Percentiles rank a stretch among this genome's conserved stretches.
Conservation (phyloP, 2,888 invertebrate genomes). For the Muscina levida region DNA sequence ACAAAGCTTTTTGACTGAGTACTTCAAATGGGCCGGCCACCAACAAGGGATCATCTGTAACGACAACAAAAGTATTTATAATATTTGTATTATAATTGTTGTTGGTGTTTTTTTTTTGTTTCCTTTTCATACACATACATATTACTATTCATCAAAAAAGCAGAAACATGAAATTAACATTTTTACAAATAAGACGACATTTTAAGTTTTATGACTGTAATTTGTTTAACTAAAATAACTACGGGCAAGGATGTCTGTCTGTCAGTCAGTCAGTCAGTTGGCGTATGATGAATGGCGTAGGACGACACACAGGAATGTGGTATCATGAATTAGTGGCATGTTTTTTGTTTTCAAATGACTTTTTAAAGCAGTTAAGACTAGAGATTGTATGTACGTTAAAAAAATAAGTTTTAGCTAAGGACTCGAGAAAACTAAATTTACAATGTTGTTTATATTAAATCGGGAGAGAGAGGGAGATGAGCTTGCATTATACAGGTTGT, state of each 20-base stretch:
- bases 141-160: neutral
- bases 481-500: too few relatives aligned
- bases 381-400: too few relatives aligned
- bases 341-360: too few relatives aligned
- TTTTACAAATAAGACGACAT: slow-evolving; percentile 73
- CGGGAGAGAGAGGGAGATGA: too few relatives aligned
- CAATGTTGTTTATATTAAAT: too few relatives aligned
- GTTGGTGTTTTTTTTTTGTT: slow-evolving; percentile 31
- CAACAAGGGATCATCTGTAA: neutral
- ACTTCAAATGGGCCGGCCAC: slow-evolving; percentile 4
- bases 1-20: slow-evolving; percentile 12
- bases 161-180: slow-evolving; percentile 71
- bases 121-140: neutral
- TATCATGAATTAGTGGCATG: too few relatives aligned
- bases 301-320: neutral
- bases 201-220: slow-evolving; percentile 70
- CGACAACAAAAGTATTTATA: slow-evolving; percentile 23
- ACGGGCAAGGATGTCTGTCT: neutral
- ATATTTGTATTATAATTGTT: slow-evolving; percentile 25
- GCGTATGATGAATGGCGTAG: neutral
- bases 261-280: neutral
- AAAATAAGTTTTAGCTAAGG: too few relatives aligned
- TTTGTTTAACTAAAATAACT: slow-evolving; percentile 69
- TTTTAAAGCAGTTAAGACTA: too few relatives aligned
- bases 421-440: too few relatives aligned